phyloP scores from a whole-genome alignment of 37 sponge, comb jelly and placozoan genomes.

The Theonella swinhoei region DNA sequence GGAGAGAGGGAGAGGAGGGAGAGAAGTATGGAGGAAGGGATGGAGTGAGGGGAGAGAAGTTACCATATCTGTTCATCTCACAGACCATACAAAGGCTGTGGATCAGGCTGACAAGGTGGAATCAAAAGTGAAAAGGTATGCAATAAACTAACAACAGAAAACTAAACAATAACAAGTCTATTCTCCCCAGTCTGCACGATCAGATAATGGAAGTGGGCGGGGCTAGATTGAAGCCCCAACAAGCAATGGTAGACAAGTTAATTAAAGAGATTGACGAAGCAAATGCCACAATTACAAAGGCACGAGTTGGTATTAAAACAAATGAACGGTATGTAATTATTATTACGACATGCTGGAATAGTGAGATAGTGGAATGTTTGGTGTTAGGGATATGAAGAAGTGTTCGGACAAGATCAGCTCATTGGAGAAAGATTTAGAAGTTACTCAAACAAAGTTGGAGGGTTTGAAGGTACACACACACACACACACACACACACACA shows the following conservation, averaged over 20 bases:
- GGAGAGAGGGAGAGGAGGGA: not conserved
- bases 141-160: not conserved
- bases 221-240: slow-evolving; percentile 72
- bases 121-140: slow-evolving; percentile 60
- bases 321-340: slow-evolving; percentile 47
- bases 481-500: not conserved
- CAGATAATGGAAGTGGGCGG: slow-evolving; percentile 82
- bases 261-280: slow-evolving; percentile 68
- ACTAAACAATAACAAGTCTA: too few species aligned
- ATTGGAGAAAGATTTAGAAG: slow-evolving; percentile 62
- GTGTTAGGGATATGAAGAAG: slow-evolving; percentile 72
- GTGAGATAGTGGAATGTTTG: too few species aligned
- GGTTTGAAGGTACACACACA: slow-evolving; percentile 14
- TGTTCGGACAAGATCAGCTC: slow-evolving; percentile 66
- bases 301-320: slow-evolving; percentile 86
- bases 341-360: not conserved
- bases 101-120: slow-evolving; percentile 52
- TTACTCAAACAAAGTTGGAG: slow-evolving; percentile 39
- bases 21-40: not conserved
- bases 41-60: too few species aligned
- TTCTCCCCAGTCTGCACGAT: slow-evolving; percentile 63
- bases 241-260: slow-evolving; percentile 77
- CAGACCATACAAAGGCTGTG: slow-evolving; percentile 50
- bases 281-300: slow-evolving; percentile 81
- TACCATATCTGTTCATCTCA: too few species aligned